A percentile compares a stretch with the other conserved stretches of the same genome.
Evolutionary conservation across 2,113 vertebrate genomes (phyloP).

Genomic region (Bagarius yarrelli): DNA sequence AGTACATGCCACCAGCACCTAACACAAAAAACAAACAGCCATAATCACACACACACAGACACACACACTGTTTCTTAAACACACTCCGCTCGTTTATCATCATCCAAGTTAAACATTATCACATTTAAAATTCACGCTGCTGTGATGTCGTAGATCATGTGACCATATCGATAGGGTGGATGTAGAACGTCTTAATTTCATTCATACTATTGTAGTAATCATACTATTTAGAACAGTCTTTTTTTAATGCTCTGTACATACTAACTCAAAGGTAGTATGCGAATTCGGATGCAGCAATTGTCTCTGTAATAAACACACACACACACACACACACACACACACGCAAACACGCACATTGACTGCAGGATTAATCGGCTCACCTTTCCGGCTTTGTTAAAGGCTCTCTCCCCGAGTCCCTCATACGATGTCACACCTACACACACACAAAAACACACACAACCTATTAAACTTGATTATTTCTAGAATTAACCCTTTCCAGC

Average conservation of each 20-base stretch:
- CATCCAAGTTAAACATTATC: too few relatives aligned
- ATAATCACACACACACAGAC: neutral
- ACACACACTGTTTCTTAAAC: constrained; percentile 16
- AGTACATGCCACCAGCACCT: constrained; percentile 84
- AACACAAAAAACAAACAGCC: constrained; percentile 54
- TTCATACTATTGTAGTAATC: too few relatives aligned
- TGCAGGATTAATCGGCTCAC: constrained; percentile 62
- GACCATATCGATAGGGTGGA: too few relatives aligned
- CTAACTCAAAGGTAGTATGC: too few relatives aligned
- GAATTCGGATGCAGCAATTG: too few relatives aligned
- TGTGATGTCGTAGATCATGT: too few relatives aligned
- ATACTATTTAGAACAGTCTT: too few relatives aligned
- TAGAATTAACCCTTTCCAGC: neutral
- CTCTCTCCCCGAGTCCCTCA: constrained; percentile 86
- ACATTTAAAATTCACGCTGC: too few relatives aligned
- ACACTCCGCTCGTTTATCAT: too few relatives aligned
- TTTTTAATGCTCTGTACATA: too few relatives aligned
- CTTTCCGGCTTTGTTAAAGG: constrained; percentile 84
- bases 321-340: neutral
- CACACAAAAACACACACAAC: constrained; percentile 18
- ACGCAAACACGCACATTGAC: constrained; percentile 11
- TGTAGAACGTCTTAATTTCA: too few relatives aligned
- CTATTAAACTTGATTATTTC: neutral
- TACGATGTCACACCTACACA: constrained; percentile 86
- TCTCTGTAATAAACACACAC: too few relatives aligned